These are phyloP conservation scores for Digitonthophagus gazella DNA, from an alignment of 2,888 invertebrate species.

Conservation along the genomic window DNA sequence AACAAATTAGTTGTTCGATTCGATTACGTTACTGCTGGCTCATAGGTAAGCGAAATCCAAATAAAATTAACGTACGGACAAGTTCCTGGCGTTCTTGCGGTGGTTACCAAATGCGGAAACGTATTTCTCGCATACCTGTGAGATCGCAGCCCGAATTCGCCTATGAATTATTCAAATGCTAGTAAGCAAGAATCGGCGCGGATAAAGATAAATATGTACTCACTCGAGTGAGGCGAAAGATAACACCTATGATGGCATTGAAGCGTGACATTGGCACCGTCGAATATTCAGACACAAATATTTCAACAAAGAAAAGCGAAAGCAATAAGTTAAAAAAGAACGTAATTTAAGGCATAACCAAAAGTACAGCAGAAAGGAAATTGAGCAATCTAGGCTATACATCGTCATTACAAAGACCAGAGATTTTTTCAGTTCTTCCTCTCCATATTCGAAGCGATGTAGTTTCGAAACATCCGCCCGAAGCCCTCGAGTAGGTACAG, in stretches of 20 bases:
- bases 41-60: not conserved
- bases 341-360: not conserved
- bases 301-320: not conserved
- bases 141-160: conserved; percentile 14
- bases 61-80: not conserved
- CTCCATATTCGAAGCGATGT: not conserved
- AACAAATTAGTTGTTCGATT: not conserved
- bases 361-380: not conserved
- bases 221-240: not conserved
- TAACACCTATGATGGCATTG: conserved; percentile 4
- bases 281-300: not conserved
- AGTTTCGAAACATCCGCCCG: not conserved
- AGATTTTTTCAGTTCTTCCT: not conserved
- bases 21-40: not conserved
- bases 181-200: not conserved
- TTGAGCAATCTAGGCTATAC: not conserved
- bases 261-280: no score
- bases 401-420: not conserved
- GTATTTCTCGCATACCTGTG: not conserved
- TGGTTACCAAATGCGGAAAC: not conserved
- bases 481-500: not conserved
- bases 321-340: no score
- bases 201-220: not conserved
- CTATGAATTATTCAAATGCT: conserved; percentile 10
- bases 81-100: not conserved